These are phyloP conservation scores for Malurus alboscapulatus DNA, from an alignment of 2,113 vertebrate genomes.

Conservation along the genomic window DNA sequence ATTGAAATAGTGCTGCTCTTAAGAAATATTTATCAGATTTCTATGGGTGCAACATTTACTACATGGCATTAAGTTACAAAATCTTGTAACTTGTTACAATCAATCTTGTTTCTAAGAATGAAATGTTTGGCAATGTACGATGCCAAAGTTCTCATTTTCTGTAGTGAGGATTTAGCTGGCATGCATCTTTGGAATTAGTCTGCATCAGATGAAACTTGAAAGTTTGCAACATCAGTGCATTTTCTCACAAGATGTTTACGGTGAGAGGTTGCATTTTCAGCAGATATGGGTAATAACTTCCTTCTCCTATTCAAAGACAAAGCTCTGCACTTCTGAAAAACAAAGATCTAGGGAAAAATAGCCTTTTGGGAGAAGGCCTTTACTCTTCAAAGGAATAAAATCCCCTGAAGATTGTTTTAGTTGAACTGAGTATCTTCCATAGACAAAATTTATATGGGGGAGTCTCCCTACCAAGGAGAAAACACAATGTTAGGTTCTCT, in stretches of 20 bases:
- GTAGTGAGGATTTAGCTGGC: not conserved
- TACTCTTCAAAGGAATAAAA: not conserved
- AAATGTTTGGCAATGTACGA: not conserved
- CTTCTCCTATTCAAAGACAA: not conserved
- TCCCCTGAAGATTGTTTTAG: not conserved
- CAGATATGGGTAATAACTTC: not conserved
- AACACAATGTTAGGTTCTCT: not conserved
- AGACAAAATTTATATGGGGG: not conserved
- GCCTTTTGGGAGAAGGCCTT: not conserved
- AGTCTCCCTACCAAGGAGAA: not conserved
- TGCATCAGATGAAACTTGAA: not conserved
- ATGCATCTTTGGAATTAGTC: not conserved
- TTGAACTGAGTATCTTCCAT: not conserved
- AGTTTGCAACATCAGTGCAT: not conserved
- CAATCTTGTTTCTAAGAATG: not conserved
- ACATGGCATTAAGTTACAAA: not conserved
- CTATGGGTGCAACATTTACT: not conserved
- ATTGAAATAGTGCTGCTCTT: not conserved
- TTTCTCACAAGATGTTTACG: not conserved
- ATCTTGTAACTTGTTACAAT: not conserved
- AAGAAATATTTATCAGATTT: not conserved
- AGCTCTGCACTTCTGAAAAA: not conserved
- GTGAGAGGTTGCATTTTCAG: not conserved
- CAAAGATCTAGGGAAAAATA: not conserved
- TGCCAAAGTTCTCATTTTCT: not conserved